Conservation (phyloP, 1,140 invertebrate genomes). For the Drosophila melanogaster region Release_6_plus_ISO1_MT NT_033779.5:14519501-14520000, state of each 20-base stretch:
- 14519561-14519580: conserved; percentile 12
- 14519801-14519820: not conserved
- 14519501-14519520: not conserved
- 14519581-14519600: conserved; percentile 62
- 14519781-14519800: conserved; percentile 56
- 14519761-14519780: conserved; percentile 45
- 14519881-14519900: conserved; percentile 61
- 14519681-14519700: conserved; percentile 70
- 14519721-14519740: conserved; percentile 34
- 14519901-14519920: conserved; percentile 75
- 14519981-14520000: conserved; percentile 56
- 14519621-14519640: conserved; percentile 83
- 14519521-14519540: not conserved
- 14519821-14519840: conserved; percentile 29
- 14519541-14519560: conserved; percentile 14
- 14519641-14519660: conserved; percentile 83
- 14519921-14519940: conserved; percentile 61
- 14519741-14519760: conserved; percentile 19
- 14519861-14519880: conserved; percentile 38
- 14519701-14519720: conserved; percentile 32
- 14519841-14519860: conserved; percentile 8
- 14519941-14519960: conserved; percentile 46
- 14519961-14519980: conserved; percentile 54
- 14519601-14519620: conserved; percentile 78
- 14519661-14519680: conserved; percentile 82